Conservation (phyloP, 2,113 vertebrate species). For the Gymnocephalus cernua region DNA sequence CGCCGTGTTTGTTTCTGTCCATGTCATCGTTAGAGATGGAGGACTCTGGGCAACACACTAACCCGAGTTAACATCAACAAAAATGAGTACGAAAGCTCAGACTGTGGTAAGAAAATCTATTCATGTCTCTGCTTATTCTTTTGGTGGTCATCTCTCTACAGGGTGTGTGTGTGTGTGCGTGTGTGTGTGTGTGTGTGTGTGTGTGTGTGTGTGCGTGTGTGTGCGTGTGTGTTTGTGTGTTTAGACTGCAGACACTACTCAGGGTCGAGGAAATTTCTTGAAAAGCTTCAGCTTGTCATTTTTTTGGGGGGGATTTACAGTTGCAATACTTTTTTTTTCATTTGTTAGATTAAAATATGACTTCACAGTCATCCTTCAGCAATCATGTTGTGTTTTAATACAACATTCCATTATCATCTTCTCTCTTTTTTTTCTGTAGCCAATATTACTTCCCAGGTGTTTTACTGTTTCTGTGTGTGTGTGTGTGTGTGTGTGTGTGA, state of each 20-base stretch:
- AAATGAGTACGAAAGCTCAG: no score
- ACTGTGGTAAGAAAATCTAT: no score
- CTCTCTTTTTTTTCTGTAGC: not conserved
- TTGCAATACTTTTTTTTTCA: not conserved
- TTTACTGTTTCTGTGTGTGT: slow-evolving; percentile 33
- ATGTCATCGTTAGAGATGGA: no score
- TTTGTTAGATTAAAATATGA: not conserved
- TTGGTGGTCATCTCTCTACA: not conserved
- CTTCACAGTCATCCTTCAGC: not conserved
- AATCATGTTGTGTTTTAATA: not conserved
- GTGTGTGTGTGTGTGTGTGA: slow-evolving; percentile 23
- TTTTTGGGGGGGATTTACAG: not conserved
- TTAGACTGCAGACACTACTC: not conserved
- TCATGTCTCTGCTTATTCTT: not conserved
- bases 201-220: no score
- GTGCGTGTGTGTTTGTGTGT: no score
- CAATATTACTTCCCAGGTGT: slow-evolving; percentile 7
- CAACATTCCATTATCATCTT: slow-evolving; percentile 25
- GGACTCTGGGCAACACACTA: no score
- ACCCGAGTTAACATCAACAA: no score
- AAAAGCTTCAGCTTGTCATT: no score
- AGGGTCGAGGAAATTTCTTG: not conserved
- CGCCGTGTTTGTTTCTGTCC: no score
- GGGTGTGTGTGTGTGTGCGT: not conserved
- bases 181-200: not conserved